Conservation (phyloP, 2,888 invertebrate species). For the Smittia aterrima region DNA sequence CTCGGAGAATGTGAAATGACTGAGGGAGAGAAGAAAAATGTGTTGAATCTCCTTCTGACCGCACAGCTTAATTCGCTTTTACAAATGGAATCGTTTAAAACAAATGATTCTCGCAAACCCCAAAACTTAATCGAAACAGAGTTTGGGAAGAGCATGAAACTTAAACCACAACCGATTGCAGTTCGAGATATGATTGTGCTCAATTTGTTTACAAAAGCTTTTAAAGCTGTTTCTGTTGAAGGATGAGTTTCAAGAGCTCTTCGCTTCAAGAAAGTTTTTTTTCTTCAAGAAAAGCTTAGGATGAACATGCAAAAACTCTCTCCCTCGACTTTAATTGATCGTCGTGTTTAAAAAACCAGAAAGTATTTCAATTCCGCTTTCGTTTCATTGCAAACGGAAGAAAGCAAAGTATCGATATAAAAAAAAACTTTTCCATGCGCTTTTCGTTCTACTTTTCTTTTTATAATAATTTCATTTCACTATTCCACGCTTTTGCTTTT, state of each 20-base stretch:
- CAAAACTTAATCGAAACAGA: background rate
- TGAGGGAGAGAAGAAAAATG: background rate
- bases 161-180: background rate
- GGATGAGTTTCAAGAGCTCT: too few relatives aligned
- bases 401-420: too few relatives aligned
- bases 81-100: background rate
- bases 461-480: background rate
- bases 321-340: too few relatives aligned
- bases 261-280: too few relatives aligned
- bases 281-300: too few relatives aligned
- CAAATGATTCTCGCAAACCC: background rate
- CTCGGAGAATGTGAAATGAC: background rate
- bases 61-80: background rate
- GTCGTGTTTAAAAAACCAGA: too few relatives aligned
- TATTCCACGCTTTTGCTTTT: constrained; percentile 16
- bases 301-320: too few relatives aligned
- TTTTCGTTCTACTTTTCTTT: background rate
- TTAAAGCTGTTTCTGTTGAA: too few relatives aligned
- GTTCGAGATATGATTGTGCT: too few relatives aligned
- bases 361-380: background rate
- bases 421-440: constrained; percentile 9
- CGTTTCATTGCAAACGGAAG: background rate
- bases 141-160: background rate
- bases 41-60: background rate
- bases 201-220: too few relatives aligned